These are phyloP conservation scores for Antheraea yamamai DNA, from an alignment of 2,888 invertebrate genomes.

Conservation along the genomic window DNA sequence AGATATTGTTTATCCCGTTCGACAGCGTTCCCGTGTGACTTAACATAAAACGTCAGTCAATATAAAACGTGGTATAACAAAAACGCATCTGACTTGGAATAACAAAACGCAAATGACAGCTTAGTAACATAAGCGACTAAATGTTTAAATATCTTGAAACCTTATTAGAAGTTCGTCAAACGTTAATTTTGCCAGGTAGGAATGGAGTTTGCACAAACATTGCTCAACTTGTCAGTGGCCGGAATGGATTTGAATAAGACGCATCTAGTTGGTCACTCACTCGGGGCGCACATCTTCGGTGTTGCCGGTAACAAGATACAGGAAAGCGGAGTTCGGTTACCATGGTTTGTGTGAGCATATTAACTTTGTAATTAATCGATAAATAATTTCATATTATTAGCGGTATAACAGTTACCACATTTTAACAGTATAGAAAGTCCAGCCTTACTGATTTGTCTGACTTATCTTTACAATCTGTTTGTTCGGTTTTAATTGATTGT, in stretches of 20 bases:
- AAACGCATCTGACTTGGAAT: too few species aligned
- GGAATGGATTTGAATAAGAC: conserved; percentile 63
- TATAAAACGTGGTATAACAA: too few species aligned
- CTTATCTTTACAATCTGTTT: background rate
- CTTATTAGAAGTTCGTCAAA: conserved; percentile 24
- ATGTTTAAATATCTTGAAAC: background rate
- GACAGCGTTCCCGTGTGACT: too few species aligned
- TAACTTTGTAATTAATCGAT: background rate
- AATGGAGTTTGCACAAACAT: conserved; percentile 50
- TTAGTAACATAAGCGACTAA: background rate
- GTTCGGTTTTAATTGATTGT: background rate
- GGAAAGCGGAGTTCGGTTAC: conserved; percentile 49
- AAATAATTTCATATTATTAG: background rate
- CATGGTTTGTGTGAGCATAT: conserved; percentile 52
- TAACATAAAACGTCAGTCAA: too few species aligned
- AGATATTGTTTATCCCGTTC: too few species aligned
- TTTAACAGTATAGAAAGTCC: background rate
- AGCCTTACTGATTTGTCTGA: background rate
- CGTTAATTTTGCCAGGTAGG: conserved; percentile 50
- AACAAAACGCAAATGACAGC: too few species aligned
- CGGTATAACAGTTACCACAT: background rate
- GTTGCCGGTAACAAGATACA: conserved; percentile 61
- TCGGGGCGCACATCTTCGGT: conserved; percentile 71
- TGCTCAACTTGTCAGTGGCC: conserved; percentile 49
- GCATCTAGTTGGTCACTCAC: conserved; percentile 69